A percentile compares a stretch with the other conserved stretches of the same genome.
Evolutionary conservation across 2,888 invertebrate species (phyloP).

Genomic region (Aromia moschata): DNA sequence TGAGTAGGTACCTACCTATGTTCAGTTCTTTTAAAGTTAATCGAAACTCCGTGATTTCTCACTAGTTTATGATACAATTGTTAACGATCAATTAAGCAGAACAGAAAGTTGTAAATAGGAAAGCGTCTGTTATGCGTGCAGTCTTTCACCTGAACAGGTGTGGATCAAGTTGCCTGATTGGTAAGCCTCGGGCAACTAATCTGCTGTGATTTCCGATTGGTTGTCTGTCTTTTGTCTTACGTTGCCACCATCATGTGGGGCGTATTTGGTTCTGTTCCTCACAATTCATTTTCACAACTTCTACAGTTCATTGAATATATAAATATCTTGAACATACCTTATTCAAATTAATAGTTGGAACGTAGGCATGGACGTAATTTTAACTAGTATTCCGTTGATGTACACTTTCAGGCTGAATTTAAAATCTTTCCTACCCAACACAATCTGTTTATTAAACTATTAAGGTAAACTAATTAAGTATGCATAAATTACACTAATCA

Average conservation of each 20-base stretch:
- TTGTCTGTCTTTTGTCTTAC: constrained; percentile 56
- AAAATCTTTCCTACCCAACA: no score
- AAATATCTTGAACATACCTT: no score
- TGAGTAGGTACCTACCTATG: neutral
- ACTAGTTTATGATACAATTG: constrained; percentile 1
- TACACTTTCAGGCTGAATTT: no score
- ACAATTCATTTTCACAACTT: no score
- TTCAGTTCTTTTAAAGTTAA: constrained; percentile 1
- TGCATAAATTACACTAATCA: no score
- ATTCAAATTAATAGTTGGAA: no score
- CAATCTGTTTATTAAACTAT: no score
- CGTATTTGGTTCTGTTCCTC: constrained; percentile 34
- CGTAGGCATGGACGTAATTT: no score
- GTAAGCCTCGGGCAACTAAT: constrained; percentile 53
- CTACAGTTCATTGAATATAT: no score
- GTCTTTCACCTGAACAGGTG: constrained; percentile 50
- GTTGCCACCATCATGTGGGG: constrained; percentile 56
- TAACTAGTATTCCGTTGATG: no score
- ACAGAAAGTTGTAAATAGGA: neutral
- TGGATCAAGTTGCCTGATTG: constrained; percentile 54
- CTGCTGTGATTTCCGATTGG: constrained; percentile 51
- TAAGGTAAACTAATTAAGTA: no score
- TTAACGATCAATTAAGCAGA: neutral
- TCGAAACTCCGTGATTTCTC: neutral
- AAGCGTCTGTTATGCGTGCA: constrained; percentile 12